Evolutionary conservation across 2,888 invertebrate species (phyloP).

Genomic region (Dynastes maya): DNA sequence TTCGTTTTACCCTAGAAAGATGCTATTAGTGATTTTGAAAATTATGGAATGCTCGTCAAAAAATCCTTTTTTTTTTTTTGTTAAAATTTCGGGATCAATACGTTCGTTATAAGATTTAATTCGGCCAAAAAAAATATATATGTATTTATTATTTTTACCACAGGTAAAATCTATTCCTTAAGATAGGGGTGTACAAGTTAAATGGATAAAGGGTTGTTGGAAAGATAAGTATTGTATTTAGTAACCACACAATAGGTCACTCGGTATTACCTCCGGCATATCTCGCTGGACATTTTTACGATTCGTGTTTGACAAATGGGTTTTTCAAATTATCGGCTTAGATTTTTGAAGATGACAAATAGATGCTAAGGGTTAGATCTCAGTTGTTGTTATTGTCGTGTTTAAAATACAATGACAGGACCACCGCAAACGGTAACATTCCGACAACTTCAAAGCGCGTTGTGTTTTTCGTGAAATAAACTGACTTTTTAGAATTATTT

Average conservation of each 20-base stretch:
- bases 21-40: too few species aligned
- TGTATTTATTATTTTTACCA: conserved; percentile 30
- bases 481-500: neutral
- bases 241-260: conserved; percentile 2
- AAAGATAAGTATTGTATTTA: neutral
- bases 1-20: too few species aligned
- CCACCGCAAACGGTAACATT: conserved; percentile 63
- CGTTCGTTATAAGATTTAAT: too few species aligned
- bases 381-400: conserved; percentile 61
- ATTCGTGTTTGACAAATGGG: conserved; percentile 70
- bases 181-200: conserved; percentile 4
- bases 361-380: conserved; percentile 68
- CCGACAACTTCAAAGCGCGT: conserved; percentile 50
- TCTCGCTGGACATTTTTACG: conserved; percentile 62
- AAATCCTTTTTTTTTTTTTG: too few species aligned
- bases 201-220: conserved; percentile 37
- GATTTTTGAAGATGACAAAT: conserved; percentile 68
- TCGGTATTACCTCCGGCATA: neutral
- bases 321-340: conserved; percentile 69
- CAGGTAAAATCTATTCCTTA: conserved; percentile 36
- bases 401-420: conserved; percentile 64
- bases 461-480: conserved; percentile 17
- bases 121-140: too few species aligned
- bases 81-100: too few species aligned
- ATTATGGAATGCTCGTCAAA: too few species aligned